A percentile compares a stretch with the other conserved stretches of the same genome.
Conservation (phyloP, 2,797 vertebrate genomes). For the Hybognathus amarus region DNA sequence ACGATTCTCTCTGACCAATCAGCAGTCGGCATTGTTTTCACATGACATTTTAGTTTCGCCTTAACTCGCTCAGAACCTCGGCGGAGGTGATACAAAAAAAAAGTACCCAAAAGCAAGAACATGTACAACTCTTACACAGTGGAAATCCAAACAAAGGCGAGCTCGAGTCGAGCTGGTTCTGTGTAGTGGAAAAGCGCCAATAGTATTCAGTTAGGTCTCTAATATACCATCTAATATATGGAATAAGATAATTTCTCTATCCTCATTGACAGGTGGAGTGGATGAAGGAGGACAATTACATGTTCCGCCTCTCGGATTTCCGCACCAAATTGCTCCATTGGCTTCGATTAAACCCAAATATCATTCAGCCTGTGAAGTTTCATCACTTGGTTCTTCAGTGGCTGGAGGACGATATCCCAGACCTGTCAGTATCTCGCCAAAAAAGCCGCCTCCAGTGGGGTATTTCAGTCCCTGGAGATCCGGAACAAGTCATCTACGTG, state of each 20-base stretch:
- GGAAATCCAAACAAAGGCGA: too few species aligned
- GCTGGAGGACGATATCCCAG: conserved; percentile 88
- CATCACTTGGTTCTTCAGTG: conserved; percentile 77
- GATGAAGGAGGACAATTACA: conserved; percentile 95
- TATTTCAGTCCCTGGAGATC: conserved; percentile 87
- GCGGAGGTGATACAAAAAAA: too few species aligned
- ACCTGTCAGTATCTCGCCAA: conserved; percentile 92
- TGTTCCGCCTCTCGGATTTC: conserved; percentile 90
- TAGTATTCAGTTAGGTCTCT: too few species aligned
- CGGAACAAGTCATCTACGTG: conserved; percentile 90
- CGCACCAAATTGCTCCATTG: conserved; percentile 79
- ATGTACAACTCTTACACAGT: too few species aligned
- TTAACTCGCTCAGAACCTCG: too few species aligned
- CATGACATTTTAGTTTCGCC: too few species aligned
- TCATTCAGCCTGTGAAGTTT: conserved; percentile 84
- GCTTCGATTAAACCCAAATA: conserved; percentile 78
- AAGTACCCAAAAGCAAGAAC: too few species aligned
- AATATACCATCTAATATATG: too few species aligned
- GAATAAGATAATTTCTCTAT: background rate
- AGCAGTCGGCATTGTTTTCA: too few species aligned
- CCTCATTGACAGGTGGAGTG: conserved; percentile 84
- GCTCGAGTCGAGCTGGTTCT: too few species aligned
- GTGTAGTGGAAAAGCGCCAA: too few species aligned
- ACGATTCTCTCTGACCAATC: too few species aligned
- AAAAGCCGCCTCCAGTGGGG: conserved; percentile 91